A percentile compares a stretch with the other conserved stretches of the same genome.
Evolutionary conservation across 2,797 vertebrate genomes (phyloP).

Genomic region (Hyperoplus immaculatus): DNA sequence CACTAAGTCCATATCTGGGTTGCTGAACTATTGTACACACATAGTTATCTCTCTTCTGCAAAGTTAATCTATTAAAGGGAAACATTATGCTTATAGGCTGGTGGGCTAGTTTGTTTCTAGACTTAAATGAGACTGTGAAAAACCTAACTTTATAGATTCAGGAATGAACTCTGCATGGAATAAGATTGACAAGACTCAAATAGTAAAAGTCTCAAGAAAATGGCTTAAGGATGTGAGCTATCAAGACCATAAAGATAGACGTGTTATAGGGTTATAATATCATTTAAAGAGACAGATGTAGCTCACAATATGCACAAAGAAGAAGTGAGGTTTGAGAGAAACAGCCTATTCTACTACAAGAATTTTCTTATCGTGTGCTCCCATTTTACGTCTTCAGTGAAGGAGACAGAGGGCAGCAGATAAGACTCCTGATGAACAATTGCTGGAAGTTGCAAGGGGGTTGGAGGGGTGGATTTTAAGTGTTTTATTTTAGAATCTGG

Average conservation of each 20-base stretch:
- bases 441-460: constrained; percentile 84
- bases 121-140: neutral
- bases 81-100: neutral
- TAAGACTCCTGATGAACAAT: constrained; percentile 84
- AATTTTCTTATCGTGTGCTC: constrained; percentile 39
- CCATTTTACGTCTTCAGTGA: constrained; percentile 52
- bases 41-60: neutral
- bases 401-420: constrained; percentile 74
- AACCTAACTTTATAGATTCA: neutral
- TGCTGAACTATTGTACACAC: neutral
- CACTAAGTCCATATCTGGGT: constrained; percentile 9
- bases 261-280: neutral
- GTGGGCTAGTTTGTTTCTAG: neutral
- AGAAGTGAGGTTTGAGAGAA: constrained; percentile 16
- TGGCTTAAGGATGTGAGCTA: neutral
- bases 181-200: neutral
- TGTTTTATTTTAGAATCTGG: constrained; percentile 81
- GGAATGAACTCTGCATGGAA: neutral
- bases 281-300: neutral
- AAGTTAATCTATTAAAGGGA: constrained; percentile 10
- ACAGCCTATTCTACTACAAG: neutral
- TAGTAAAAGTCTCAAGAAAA: constrained; percentile 4
- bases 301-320: neutral
- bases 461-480: constrained; percentile 74
- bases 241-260: neutral